Conservation (phyloP, 2,797 vertebrate species). For the Helicolenus hilgendorfi region DNA sequence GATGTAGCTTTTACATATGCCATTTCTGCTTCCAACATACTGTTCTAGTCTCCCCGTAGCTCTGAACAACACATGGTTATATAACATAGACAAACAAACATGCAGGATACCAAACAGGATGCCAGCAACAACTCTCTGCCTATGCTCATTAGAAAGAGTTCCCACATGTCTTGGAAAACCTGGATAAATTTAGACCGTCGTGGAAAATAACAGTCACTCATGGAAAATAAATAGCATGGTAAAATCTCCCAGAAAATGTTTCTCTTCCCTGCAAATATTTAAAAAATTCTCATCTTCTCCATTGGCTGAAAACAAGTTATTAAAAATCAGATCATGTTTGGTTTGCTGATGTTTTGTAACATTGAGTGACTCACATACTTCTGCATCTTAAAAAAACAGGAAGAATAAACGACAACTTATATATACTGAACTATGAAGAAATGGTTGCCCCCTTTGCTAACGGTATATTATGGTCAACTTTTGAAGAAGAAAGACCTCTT, state of each 20-base stretch:
- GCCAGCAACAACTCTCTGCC: not conserved
- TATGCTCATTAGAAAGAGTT: slow-evolving; percentile 38
- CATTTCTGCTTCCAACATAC: slow-evolving; percentile 5
- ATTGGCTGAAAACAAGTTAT: not conserved
- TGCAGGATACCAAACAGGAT: slow-evolving; percentile 7
- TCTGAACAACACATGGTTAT: slow-evolving; percentile 33
- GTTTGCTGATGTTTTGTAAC: not conserved
- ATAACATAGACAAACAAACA: slow-evolving; percentile 63
- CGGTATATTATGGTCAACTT: not conserved
- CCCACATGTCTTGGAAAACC: slow-evolving; percentile 64
- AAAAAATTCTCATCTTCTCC: not conserved
- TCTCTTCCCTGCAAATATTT: not conserved
- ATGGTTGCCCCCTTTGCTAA: not conserved
- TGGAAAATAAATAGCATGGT: slow-evolving; percentile 46
- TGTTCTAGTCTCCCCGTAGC: not conserved
- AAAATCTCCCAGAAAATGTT: slow-evolving; percentile 10
- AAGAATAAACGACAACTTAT: not conserved
- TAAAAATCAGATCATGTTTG: not conserved
- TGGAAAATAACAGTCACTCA: slow-evolving; percentile 17
- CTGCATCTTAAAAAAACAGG: not conserved
- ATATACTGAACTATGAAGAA: not conserved
- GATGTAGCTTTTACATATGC: not conserved
- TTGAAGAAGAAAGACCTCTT: not conserved
- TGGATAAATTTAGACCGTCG: slow-evolving; percentile 59
- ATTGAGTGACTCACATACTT: not conserved